A percentile compares a stretch with the other conserved stretches of the same genome.
These are phyloP conservation scores for Pterocles gutturalis DNA, from an alignment of 2,113 vertebrate species.

Conservation along the genomic window DNA sequence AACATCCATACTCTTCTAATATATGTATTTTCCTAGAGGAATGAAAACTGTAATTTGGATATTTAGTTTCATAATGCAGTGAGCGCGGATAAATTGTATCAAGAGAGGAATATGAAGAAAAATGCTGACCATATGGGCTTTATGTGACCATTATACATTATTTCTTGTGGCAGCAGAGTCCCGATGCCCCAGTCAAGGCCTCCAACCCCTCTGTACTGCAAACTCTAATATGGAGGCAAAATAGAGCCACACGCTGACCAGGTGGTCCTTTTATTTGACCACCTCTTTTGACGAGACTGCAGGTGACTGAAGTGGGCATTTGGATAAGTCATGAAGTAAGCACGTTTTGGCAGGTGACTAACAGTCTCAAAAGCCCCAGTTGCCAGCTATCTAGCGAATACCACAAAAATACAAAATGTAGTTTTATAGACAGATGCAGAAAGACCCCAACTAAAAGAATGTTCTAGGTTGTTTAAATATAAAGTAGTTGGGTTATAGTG, in stretches of 20 bases:
- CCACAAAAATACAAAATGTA: background rate
- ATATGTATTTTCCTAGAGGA: background rate
- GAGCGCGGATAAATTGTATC: background rate
- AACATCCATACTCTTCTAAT: background rate
- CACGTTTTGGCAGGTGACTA: background rate
- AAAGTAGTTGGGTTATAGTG: background rate
- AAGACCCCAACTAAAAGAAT: background rate
- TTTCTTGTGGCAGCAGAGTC: background rate
- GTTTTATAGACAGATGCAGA: background rate
- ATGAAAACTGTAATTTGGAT: background rate
- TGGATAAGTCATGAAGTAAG: background rate
- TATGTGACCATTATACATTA: background rate
- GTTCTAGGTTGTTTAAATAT: background rate
- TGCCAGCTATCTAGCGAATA: background rate
- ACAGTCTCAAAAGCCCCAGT: background rate
- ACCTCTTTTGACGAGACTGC: background rate
- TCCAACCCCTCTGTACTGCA: rapidly evolving
- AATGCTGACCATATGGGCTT: background rate
- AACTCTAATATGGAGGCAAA: background rate
- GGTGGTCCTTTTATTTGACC: background rate
- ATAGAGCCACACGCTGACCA: background rate
- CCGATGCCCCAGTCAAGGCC: background rate
- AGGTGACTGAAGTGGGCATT: background rate
- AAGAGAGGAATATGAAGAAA: background rate
- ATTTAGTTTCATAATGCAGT: background rate